Conservation (phyloP, 2,888 invertebrate species). For the Philereme transversata region DNA sequence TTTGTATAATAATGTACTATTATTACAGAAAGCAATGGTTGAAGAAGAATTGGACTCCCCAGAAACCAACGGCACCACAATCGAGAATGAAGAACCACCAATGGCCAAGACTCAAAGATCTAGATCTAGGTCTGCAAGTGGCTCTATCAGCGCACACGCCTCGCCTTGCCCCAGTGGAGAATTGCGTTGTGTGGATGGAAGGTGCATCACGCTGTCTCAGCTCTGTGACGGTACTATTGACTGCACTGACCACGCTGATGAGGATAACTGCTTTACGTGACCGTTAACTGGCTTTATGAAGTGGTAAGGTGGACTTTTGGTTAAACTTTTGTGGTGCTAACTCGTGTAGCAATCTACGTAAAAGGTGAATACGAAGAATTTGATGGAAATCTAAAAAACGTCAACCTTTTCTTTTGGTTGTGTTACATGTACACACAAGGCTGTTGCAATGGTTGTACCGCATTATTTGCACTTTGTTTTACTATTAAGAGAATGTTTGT, state of each 20-base stretch:
- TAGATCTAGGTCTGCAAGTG: conserved; percentile 3
- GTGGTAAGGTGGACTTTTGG: conserved; percentile 37
- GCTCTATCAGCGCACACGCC: conserved; percentile 60
- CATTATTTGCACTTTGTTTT: too few species aligned
- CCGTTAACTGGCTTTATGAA: conserved; percentile 20
- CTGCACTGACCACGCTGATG: conserved; percentile 86
- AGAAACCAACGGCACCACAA: conserved; percentile 48
- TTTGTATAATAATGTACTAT: neutral
- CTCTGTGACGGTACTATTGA: conserved; percentile 85
- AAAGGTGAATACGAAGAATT: too few species aligned
- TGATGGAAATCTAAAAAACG: too few species aligned
- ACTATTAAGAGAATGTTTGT: too few species aligned
- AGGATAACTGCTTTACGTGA: conserved; percentile 85
- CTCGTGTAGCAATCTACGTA: neutral
- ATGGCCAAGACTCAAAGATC: conserved; percentile 1
- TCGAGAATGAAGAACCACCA: conserved; percentile 44
- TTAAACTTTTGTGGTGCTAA: conserved; percentile 6
- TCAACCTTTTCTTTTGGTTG: too few species aligned
- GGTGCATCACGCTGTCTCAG: conserved; percentile 85
- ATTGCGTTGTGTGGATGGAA: conserved; percentile 85
- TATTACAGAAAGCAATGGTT: conserved; percentile 57
- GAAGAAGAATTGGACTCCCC: conserved; percentile 44
- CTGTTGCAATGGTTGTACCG: too few species aligned
- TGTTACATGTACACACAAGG: too few species aligned
- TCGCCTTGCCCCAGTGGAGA: conserved; percentile 82